A percentile compares a stretch with the other conserved stretches of the same genome.
These are phyloP conservation scores for Nyctibius grandis DNA, from an alignment of 2,797 vertebrate species.

Conservation along the genomic window DNA sequence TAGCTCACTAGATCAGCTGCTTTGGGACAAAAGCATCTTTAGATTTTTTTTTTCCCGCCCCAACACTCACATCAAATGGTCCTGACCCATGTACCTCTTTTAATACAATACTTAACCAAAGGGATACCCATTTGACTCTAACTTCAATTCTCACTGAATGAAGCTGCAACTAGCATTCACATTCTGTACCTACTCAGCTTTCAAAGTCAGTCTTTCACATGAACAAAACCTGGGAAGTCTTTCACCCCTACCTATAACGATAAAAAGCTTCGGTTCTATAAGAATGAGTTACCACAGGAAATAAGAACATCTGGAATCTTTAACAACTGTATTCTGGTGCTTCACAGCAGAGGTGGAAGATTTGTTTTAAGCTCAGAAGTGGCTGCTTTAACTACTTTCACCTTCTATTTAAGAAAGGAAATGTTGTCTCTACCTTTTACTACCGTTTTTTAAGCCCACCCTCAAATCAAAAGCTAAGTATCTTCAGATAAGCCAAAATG, in stretches of 20 bases:
- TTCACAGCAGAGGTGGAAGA: not conserved
- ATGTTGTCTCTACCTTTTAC: not conserved
- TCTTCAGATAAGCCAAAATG: not conserved
- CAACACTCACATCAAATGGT: not conserved
- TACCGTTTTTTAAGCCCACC: not conserved
- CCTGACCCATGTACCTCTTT: not conserved
- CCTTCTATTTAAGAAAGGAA: not conserved
- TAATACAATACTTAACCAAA: not conserved
- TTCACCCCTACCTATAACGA: not conserved
- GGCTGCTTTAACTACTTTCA: not conserved
- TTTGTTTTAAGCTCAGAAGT: not conserved
- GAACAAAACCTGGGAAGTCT: not conserved
- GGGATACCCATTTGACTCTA: not conserved
- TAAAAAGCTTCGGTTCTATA: not conserved
- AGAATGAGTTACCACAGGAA: not conserved
- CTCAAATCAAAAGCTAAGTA: not conserved
- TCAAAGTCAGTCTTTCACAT: not conserved
- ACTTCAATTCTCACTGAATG: not conserved
- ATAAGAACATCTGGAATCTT: not conserved
- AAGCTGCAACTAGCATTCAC: not conserved
- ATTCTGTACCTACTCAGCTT: not conserved
- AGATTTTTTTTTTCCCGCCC: no score
- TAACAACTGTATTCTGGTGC: not conserved
- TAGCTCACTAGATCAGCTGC: accelerated
- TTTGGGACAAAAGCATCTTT: not conserved